Evolutionary conservation across 2,113 vertebrate genomes (phyloP).

Genomic region (Ceuthmochares aereus): DNA sequence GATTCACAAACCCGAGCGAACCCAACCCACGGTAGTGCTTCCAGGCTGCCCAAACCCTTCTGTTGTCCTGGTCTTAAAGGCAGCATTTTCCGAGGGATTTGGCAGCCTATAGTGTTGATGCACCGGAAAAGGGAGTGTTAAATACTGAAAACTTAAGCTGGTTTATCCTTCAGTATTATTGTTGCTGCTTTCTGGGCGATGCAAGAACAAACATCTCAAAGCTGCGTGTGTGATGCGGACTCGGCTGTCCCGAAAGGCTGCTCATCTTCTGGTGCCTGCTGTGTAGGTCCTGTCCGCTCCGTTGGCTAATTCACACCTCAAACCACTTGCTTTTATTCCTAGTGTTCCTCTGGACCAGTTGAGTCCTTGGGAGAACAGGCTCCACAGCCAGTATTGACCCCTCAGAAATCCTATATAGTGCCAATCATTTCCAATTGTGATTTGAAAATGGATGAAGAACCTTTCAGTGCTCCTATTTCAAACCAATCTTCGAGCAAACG

Average conservation of each 20-base stretch:
- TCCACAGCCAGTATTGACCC: not conserved
- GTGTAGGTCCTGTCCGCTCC: not conserved
- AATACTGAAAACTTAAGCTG: fast-evolving
- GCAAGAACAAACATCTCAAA: not conserved
- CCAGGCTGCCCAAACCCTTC: not conserved
- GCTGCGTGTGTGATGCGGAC: not conserved
- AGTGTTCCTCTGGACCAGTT: not conserved
- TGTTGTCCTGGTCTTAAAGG: not conserved
- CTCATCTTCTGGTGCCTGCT: not conserved
- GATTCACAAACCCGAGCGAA: not conserved
- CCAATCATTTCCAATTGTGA: not conserved
- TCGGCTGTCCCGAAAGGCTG: not conserved
- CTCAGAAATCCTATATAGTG: not conserved
- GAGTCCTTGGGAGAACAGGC: not conserved
- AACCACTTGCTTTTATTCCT: not conserved
- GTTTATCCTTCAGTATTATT: not conserved
- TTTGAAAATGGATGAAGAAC: fast-evolving
- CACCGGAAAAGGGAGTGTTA: not conserved
- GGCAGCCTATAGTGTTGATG: not conserved
- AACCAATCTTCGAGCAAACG: not conserved
- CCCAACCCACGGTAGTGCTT: fast-evolving
- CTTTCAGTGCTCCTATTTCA: not conserved
- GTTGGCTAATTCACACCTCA: fast-evolving
- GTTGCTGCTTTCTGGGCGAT: not conserved
- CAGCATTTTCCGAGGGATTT: not conserved